A percentile compares a stretch with the other conserved stretches of the same genome.
Evolutionary conservation across 2,797 vertebrate species (phyloP).

Genomic region (Podargus strigoides): DNA sequence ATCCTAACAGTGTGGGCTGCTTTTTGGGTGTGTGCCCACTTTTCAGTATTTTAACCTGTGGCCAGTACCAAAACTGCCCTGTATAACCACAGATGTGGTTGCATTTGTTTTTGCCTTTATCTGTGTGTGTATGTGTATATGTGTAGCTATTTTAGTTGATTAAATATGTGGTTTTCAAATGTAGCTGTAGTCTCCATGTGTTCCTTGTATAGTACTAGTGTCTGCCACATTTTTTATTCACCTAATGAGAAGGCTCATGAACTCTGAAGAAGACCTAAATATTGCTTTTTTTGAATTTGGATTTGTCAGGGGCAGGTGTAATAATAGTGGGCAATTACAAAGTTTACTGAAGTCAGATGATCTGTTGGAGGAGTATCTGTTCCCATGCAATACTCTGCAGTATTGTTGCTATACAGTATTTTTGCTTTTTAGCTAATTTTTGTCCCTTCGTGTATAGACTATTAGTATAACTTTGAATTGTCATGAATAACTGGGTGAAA

Average conservation of each 20-base stretch:
- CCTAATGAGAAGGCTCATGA: not conserved
- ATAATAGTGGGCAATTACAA: not conserved
- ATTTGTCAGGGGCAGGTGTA: not conserved
- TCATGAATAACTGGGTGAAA: not conserved
- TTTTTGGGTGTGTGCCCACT: not conserved
- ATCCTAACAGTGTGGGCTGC: not conserved
- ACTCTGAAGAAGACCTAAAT: not conserved
- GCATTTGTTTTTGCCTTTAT: accelerated
- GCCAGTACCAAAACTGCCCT: not conserved
- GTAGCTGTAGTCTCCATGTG: not conserved
- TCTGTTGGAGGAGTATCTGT: not conserved
- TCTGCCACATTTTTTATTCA: not conserved
- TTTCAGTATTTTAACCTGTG: not conserved
- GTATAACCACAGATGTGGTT: not conserved
- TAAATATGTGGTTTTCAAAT: not conserved
- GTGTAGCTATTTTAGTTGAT: not conserved
- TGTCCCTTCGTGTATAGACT: not conserved
- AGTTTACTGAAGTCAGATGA: not conserved
- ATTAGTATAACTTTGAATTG: not conserved
- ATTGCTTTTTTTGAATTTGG: not conserved
- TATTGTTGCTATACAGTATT: not conserved
- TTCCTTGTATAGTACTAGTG: not conserved
- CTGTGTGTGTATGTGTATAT: not conserved
- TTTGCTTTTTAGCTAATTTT: not conserved
- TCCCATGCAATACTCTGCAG: not conserved